Evolutionary conservation across 2,888 invertebrate species (phyloP).

Genomic region (Plusia festucae): DNA sequence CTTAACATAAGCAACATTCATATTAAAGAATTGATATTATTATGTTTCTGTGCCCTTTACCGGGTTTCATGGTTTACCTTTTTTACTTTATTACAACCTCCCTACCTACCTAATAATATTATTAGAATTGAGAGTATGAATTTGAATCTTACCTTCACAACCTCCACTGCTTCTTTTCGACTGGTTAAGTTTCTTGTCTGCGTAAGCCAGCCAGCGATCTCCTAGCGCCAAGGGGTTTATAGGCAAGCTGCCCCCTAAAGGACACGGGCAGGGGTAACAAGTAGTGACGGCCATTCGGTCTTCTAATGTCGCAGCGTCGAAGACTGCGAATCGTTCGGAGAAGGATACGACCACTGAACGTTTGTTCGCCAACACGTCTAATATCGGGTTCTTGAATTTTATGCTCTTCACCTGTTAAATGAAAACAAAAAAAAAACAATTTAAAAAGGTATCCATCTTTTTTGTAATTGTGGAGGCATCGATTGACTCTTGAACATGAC

Average conservation of each 20-base stretch:
- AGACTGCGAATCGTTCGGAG: slow-evolving; percentile 96
- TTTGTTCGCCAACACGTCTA: slow-evolving; percentile 96
- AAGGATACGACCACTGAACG: slow-evolving; percentile 96
- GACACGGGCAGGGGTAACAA: slow-evolving; percentile 96
- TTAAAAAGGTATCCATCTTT: neutral
- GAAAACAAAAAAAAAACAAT: slow-evolving; percentile 8
- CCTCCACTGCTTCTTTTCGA: slow-evolving; percentile 95
- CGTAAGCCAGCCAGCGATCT: slow-evolving; percentile 95
- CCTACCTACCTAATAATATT: too few species aligned
- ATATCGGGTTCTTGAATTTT: slow-evolving; percentile 97
- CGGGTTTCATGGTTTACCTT: too few species aligned
- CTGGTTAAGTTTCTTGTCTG: slow-evolving; percentile 95
- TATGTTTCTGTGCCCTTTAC: too few species aligned
- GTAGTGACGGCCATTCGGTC: slow-evolving; percentile 96
- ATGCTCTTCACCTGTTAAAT: slow-evolving; percentile 93
- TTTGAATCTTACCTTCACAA: slow-evolving; percentile 92
- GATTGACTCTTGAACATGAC: too few species aligned
- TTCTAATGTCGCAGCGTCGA: slow-evolving; percentile 96
- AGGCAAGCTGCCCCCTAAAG: slow-evolving; percentile 83
- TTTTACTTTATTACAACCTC: too few species aligned
- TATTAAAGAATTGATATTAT: too few species aligned
- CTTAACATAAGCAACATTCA: too few species aligned
- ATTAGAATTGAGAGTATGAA: too few species aligned
- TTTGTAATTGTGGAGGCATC: neutral
- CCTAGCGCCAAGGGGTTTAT: slow-evolving; percentile 96